A percentile compares a stretch with the other conserved stretches of the same genome.
These are phyloP conservation scores for Melospiza georgiana DNA, from an alignment of 2,113 vertebrate genomes.

Conservation along the genomic window DNA sequence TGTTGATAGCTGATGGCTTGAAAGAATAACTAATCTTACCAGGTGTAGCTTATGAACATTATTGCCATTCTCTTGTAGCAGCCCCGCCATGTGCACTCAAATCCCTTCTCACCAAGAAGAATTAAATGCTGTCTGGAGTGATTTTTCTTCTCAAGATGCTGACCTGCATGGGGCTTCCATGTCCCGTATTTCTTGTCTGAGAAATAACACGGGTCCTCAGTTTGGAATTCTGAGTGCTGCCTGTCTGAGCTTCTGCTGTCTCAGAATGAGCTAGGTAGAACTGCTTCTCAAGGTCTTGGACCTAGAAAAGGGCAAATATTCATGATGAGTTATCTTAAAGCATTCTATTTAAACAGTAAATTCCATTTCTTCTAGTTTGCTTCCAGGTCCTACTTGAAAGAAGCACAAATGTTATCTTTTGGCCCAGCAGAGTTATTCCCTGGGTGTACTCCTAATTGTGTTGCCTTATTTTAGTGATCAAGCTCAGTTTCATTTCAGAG, in stretches of 20 bases:
- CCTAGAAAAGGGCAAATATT: conserved; percentile 57
- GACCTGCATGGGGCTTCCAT: neutral
- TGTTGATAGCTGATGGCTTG: neutral
- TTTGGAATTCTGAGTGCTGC: neutral
- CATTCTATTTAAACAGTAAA: neutral
- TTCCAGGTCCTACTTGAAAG: neutral
- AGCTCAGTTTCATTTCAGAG: neutral
- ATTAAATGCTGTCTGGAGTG: neutral
- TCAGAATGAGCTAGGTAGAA: conserved; percentile 63
- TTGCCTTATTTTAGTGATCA: neutral
- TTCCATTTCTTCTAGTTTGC: neutral
- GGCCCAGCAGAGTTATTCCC: neutral
- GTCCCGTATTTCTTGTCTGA: neutral
- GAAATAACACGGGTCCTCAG: neutral
- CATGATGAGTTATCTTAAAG: neutral
- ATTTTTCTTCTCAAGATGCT: neutral
- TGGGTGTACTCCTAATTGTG: neutral
- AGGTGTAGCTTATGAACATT: neutral
- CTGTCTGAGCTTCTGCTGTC: conserved; percentile 39
- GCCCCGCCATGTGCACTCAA: neutral
- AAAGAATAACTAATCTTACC: neutral
- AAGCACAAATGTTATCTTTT: neutral
- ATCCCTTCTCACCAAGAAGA: neutral
- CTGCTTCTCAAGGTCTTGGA: conserved; percentile 74
- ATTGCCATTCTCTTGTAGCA: neutral